Evolutionary conservation across 1,140 invertebrate genomes (phyloP).

Genomic region (Episyrphus balteatus): DNA sequence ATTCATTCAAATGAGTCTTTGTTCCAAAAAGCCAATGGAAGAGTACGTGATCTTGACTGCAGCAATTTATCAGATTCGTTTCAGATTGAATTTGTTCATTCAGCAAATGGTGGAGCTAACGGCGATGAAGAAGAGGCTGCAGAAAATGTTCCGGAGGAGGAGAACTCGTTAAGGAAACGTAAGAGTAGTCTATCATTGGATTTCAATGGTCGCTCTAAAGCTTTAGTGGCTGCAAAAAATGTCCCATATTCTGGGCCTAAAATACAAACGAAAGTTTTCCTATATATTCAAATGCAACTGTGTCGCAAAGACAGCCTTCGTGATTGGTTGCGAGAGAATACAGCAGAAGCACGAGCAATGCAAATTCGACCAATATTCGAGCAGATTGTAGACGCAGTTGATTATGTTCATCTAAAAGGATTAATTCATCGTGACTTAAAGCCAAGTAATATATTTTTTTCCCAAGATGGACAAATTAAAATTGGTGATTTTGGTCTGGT

Average conservation of each 20-base stretch:
- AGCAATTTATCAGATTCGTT: slow-evolving; percentile 30
- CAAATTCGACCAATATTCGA: slow-evolving; percentile 68
- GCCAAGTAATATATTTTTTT: slow-evolving; percentile 95
- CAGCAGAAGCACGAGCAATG: slow-evolving; percentile 17
- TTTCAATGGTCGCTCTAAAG: background rate
- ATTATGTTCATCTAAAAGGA: slow-evolving; percentile 84
- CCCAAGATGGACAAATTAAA: slow-evolving; percentile 79
- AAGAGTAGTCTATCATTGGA: slow-evolving; percentile 14
- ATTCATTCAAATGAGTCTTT: slow-evolving; percentile 23
- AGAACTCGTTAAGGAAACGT: slow-evolving; percentile 1
- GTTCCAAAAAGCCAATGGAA: background rate
- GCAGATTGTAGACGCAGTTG: slow-evolving; percentile 88
- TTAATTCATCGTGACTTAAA: slow-evolving; percentile 94
- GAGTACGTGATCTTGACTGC: slow-evolving; percentile 14
- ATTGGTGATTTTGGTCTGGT: slow-evolving; percentile 95
- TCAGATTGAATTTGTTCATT: slow-evolving; percentile 35
- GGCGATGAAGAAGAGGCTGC: slow-evolving; percentile 7
- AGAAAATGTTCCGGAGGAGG: slow-evolving; percentile 6
- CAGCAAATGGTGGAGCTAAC: slow-evolving; percentile 7
- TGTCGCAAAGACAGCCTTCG: slow-evolving; percentile 79
- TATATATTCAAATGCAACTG: slow-evolving; percentile 97
- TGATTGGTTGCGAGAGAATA: slow-evolving; percentile 69
- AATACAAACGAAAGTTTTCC: slow-evolving; percentile 47
- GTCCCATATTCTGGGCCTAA: slow-evolving; percentile 5
- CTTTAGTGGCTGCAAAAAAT: background rate